Base-by-base conservation (phyloP, 2,888 invertebrate species). In the Catocala nupta region DNA sequence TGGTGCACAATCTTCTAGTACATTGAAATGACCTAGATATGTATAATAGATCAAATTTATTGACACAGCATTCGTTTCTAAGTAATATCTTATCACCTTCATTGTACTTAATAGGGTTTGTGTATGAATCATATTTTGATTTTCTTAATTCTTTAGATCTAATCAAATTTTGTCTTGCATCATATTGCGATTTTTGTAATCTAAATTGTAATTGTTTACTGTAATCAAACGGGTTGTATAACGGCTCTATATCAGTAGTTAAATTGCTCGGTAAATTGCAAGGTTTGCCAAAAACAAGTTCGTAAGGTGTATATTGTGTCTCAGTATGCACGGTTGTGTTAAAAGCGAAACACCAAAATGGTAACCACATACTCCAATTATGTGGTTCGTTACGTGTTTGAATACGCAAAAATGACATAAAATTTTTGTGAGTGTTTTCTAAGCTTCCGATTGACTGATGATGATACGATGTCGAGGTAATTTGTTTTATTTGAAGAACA, bases 321-420 rank as follows among this genome's bases (percentile, higher is more conserved):
- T 44, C 44, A 8, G 44, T 44, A 44, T 44, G 44, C 9, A 44
- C 44, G 5, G 44, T 44, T n/a, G 44, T 44, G 11, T 44, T 44
- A 11, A 44, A 44, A 33, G 10, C 8, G 3, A 53, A 36, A 39
- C 44, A 44, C 44, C 44, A 44, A n/a, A 10, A 44, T 5, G 44
- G 44, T 44, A 44, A 44, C 44, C 44, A 44, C n/a, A n/a, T n/a
- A n/a, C 44, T 44, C 25, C n/a, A 54, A n/a, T 11, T 44, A 5
- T 44, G 44, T 5, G 44, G 44, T n/a, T 44, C 44, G n/a, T n/a
- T 44, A 3, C 5, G 5, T 9, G 5, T 44, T 11, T 44, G 44
- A 44, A 44, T 44, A 11, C 44, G 44, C 8, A 44, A 11, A n/a
- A 11, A 44, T n/a, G 5, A 44, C 10, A 44, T n/a, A n/a, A n/a